Evolutionary conservation across 2,797 vertebrate species (phyloP), one percentile per base, ranked within the genome.

Genomic region (Lepidocolaptes lacrymiger): DNA sequence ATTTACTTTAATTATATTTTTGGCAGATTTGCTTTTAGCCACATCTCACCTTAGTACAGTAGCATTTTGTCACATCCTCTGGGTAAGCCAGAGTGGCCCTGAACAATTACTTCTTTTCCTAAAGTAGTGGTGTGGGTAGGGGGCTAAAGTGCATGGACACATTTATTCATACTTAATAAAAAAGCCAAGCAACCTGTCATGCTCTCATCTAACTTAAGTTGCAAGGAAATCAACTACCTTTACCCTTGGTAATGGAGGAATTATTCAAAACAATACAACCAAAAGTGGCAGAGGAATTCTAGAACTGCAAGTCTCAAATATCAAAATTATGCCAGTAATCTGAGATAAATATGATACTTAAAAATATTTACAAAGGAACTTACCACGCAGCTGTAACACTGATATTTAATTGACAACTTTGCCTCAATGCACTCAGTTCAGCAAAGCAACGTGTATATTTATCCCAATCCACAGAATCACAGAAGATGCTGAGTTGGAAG

Each of bases 1-100:
- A 91, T 94, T 93, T 92, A 30, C 84, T 61, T 87, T 95, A 91
- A 95, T 96, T 92, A 91, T 58, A 22, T 34, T 93, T 96, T 93
- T 95, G 93, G 75, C 89, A 93, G 78, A 43, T 88, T 91, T 89
- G 64, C 76, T 93, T 90, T 91, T 71, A 97, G 82, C 59, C 26
- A 82, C 2, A 0, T 90, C 94, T 96, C 52, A 81, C 51, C 66
- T 73, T 28, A 68, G 21, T n/a, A 37, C 6, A 4, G 4, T 19
- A 80, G 85, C 15, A 15, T 86, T 97, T 91, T 86, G 28, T 84
- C 64, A 95, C n/a, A 55, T 72, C 6, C 15, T 26, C 16, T 54
- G 61, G 49, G 86, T 89, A 81, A 93, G 39, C 27, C 10, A 32
- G 19, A 59, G 34, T 73, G 26, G 26, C 30, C 32, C 49, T 46